phyloP scores from a whole-genome alignment of 2,113 vertebrate genomes.

The Megaptera novaeangliae region DNA sequence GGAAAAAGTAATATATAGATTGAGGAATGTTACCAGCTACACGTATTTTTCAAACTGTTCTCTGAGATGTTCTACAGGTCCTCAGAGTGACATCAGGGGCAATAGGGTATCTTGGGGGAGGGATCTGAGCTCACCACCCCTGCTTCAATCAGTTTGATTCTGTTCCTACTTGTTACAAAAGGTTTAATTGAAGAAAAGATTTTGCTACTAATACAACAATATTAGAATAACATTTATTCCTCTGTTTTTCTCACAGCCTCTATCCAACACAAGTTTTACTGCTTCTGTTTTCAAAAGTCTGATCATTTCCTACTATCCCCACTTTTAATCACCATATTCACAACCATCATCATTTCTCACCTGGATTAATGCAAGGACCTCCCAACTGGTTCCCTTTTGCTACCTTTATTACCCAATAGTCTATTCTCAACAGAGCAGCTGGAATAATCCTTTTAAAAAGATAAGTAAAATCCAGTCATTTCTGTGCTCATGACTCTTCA shows the following conservation, averaged over 20 bases:
- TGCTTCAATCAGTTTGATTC: background rate
- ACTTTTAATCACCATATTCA: background rate
- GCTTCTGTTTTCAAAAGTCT: background rate
- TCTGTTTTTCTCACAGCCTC: background rate
- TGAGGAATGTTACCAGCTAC: background rate
- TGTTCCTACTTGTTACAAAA: background rate
- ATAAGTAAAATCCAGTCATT: background rate
- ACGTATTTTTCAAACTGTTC: background rate
- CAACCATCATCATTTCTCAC: background rate
- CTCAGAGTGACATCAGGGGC: background rate
- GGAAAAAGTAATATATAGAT: background rate
- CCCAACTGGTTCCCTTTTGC: background rate
- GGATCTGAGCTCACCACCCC: background rate
- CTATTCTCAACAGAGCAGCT: background rate
- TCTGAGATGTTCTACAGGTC: background rate
- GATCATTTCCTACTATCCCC: background rate
- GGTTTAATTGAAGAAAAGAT: slow-evolving; percentile 8
- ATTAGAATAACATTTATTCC: background rate
- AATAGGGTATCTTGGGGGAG: background rate
- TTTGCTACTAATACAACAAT: background rate
- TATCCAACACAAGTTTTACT: background rate
- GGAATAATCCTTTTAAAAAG: background rate
- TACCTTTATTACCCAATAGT: background rate
- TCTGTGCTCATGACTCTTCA: background rate
- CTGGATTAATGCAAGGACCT: background rate